A percentile compares a stretch with the other conserved stretches of the same genome.
phyloP scores from a whole-genome alignment of 2,113 vertebrate genomes.

The Gallinago paraguaiae region DNA sequence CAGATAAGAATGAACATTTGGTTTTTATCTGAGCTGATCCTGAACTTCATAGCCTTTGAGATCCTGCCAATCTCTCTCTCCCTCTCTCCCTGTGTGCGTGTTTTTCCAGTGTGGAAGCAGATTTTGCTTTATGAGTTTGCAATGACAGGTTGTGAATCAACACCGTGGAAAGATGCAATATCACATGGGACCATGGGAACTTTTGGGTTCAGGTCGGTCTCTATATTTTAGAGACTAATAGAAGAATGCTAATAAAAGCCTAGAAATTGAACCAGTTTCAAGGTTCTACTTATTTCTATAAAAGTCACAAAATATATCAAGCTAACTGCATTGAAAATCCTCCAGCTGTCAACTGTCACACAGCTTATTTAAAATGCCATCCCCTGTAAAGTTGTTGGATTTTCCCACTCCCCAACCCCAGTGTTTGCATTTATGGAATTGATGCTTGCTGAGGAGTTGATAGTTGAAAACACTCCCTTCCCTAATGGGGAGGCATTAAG shows the following conservation, averaged over 20 bases:
- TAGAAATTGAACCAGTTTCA: not conserved
- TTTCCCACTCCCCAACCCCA: not conserved
- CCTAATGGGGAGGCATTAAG: not conserved
- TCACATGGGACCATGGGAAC: not conserved
- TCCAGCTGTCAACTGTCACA: not conserved
- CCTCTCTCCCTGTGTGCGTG: not conserved
- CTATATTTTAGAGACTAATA: not conserved
- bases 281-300: not conserved
- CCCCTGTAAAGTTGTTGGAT: not conserved
- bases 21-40: not conserved
- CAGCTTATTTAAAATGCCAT: constrained; percentile 1
- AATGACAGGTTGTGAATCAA: constrained; percentile 1
- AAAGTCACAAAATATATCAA: constrained; percentile 8
- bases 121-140: not conserved
- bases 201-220: not conserved
- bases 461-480: not conserved
- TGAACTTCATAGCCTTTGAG: constrained; percentile 15
- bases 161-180: not conserved
- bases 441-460: not conserved
- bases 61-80: not conserved
- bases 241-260: not conserved
- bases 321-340: not conserved
- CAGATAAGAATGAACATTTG: constrained; percentile 29
- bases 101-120: not conserved
- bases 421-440: not conserved